A percentile compares a stretch with the other conserved stretches of the same genome.
Conservation (phyloP, 2,797 vertebrate genomes). For the Hoplostethus atlanticus region DNA sequence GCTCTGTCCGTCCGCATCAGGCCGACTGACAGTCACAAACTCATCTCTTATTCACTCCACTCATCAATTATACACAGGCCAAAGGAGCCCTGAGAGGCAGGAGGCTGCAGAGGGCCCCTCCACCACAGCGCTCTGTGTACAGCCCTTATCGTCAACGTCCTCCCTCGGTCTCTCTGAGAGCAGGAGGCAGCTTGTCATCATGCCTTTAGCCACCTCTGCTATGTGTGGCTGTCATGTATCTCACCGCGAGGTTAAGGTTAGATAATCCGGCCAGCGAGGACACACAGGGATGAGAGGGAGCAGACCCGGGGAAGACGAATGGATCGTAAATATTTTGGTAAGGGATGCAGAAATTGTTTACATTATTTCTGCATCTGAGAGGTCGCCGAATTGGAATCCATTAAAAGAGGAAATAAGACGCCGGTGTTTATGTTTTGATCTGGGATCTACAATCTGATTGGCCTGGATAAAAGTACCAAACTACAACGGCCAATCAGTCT, state of each 20-base stretch:
- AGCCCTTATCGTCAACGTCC: slow-evolving; percentile 49
- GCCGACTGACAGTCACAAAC: slow-evolving; percentile 79
- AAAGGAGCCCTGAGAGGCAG: slow-evolving; percentile 81
- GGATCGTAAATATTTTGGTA: background rate
- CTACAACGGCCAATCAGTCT: slow-evolving; percentile 29
- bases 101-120: slow-evolving; percentile 54
- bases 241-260: slow-evolving; percentile 38
- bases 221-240: slow-evolving; percentile 50
- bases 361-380: background rate
- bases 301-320: slow-evolving; percentile 15
- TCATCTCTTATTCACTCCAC: slow-evolving; percentile 80
- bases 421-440: slow-evolving; percentile 30
- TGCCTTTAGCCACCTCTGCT: slow-evolving; percentile 42
- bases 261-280: slow-evolving; percentile 28
- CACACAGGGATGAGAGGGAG: slow-evolving; percentile 1
- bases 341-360: background rate
- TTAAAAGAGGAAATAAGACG: slow-evolving; percentile 30
- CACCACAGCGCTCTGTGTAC: slow-evolving; percentile 33
- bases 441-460: slow-evolving; percentile 33
- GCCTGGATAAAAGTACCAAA: slow-evolving; percentile 37
- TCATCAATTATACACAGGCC: slow-evolving; percentile 84
- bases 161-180: slow-evolving; percentile 54
- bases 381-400: background rate
- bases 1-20: slow-evolving; percentile 78
- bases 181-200: slow-evolving; percentile 67